phyloP scores from a whole-genome alignment of 2,888 invertebrate genomes.

The Piscicola geometra region DNA sequence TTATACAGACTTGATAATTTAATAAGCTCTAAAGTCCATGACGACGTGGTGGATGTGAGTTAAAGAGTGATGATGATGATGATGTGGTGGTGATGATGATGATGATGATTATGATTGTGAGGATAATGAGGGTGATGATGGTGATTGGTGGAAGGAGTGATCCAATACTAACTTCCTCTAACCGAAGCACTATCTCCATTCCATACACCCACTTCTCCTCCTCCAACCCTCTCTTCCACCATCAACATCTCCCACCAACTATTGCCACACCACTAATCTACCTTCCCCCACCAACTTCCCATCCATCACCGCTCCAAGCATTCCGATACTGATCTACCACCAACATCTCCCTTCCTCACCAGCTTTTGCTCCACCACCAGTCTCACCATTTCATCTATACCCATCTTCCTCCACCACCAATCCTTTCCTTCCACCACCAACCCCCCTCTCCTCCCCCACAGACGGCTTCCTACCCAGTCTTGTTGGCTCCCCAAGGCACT shows the following conservation, averaged over 20 bases:
- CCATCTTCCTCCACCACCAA: background rate
- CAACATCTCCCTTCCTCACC: background rate
- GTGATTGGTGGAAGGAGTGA: background rate
- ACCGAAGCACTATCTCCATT: too few relatives aligned
- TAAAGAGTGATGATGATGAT: background rate
- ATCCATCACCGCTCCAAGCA: background rate
- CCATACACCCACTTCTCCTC: too few relatives aligned
- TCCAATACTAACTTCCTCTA: background rate
- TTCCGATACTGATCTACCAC: background rate
- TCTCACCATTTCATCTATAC: background rate
- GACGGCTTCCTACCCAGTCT: background rate
- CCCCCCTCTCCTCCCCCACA: background rate
- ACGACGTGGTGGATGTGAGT: too few relatives aligned
- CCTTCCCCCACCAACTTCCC: background rate
- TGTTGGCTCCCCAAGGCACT: background rate
- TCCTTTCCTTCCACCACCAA: too few relatives aligned
- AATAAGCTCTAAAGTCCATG: background rate
- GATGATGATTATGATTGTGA: slow-evolving; percentile 4
- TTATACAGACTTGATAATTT: background rate
- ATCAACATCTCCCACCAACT: background rate
- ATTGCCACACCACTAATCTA: background rate
- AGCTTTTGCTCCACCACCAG: background rate
- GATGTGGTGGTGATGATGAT: slow-evolving; percentile 7
- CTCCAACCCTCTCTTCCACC: too few relatives aligned
- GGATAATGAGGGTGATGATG: background rate